Base-by-base conservation (phyloP, 2,888 invertebrate species). In the Zygaena filipendulae region DNA sequence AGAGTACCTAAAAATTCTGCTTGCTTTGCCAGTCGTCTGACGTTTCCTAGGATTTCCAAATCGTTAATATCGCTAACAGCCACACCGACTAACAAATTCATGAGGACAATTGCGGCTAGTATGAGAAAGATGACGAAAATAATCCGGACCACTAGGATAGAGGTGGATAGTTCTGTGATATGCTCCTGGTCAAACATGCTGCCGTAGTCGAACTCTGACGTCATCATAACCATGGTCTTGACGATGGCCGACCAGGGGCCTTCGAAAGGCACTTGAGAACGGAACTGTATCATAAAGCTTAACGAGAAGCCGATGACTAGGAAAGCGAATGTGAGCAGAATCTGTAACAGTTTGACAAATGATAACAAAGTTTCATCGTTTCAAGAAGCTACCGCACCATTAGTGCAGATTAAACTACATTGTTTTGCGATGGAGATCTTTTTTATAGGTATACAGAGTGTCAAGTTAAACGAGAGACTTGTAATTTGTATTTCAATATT, bases 151-250 rank as follows among this genome's bases (percentile, higher is more conserved):
- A 83, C 52, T 19, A 72, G 47, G 11, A 72, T 49, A 2, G 70
- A 79, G 1, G 69, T 63, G 2, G 68, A 63, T 0, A 70, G 52
- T 36, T 71, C 56, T 33, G 59, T 47, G 1, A 66, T 56, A 36
- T 72, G 66, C n/a, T 59, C 59, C 32, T 72, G 59, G 29, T 77
- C 74, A 27, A 83, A 83, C 5, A 83, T 47, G 3, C 70, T 63
- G 5, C 42, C 58, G 42, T 84, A 83, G 38, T 84, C 83, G 25
- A 83, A 83, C 42, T 84, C 84, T 30, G 82, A 82, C 4, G 82
- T 83, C 83, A 83, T 82, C 84, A 84, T 84, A 5, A 83, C 82
- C 21, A 83, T 63, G 1, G 83, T 83, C 40, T 83, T 83, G 10
- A 83, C 71, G 1, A 84, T 46, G 0, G 83, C 72, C 10, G 75